These are phyloP conservation scores for Cygnus atratus DNA, from an alignment of 2,113 vertebrate species.

Conservation along the genomic window DNA sequence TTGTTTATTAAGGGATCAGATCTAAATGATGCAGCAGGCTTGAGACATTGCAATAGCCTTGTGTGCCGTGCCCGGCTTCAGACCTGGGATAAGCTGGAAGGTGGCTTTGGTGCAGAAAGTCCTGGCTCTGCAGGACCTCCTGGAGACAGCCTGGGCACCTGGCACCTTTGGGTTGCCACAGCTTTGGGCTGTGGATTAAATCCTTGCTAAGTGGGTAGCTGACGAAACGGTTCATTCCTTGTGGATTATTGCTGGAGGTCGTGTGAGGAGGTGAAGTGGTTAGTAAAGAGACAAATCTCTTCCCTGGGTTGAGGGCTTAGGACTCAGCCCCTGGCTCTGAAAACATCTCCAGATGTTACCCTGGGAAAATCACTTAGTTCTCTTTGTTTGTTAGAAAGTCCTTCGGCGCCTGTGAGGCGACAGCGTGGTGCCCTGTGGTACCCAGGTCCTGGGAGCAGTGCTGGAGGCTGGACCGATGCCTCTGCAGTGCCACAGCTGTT, in stretches of 20 bases:
- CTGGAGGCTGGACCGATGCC: neutral
- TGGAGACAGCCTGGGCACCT: neutral
- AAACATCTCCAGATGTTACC: neutral
- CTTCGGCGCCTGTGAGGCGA: accelerated
- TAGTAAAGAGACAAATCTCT: neutral
- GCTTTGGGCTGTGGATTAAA: neutral
- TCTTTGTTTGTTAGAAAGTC: neutral
- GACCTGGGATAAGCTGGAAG: neutral
- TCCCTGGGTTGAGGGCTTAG: neutral
- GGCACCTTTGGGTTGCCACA: no score
- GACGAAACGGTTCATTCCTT: neutral
- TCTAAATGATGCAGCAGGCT: neutral
- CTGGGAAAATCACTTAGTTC: neutral
- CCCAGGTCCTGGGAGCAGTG: neutral
- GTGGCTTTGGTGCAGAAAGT: neutral
- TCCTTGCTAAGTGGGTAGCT: neutral
- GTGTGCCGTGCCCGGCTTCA: neutral
- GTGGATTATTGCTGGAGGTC: neutral
- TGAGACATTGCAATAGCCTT: neutral
- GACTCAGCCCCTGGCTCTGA: neutral
- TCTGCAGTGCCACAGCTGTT: accelerated
- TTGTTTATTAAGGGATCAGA: slow-evolving; percentile 39
- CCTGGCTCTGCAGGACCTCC: neutral
- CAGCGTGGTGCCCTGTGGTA: accelerated
- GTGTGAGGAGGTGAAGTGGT: neutral